These are phyloP conservation scores for Harmothoe impar DNA, from an alignment of 2,888 invertebrate species.

Conservation along the genomic window DNA sequence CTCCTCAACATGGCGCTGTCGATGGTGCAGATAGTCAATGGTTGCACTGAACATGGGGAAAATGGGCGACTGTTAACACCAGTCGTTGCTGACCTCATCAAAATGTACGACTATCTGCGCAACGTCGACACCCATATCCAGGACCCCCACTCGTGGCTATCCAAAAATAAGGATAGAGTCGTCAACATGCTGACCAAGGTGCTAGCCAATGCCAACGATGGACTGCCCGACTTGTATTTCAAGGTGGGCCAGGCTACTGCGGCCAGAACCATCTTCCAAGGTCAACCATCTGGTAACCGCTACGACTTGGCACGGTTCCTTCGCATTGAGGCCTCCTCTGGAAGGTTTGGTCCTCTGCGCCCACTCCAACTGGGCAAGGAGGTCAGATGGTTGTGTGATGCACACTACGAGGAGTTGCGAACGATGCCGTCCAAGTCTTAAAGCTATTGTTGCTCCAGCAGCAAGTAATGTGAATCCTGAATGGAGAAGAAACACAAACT, in stretches of 20 bases:
- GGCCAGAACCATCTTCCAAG: slow-evolving; percentile 71
- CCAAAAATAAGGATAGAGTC: slow-evolving; percentile 74
- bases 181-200: slow-evolving; percentile 74
- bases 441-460: neutral
- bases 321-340: slow-evolving; percentile 71
- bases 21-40: slow-evolving; percentile 73
- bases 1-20: slow-evolving; percentile 71
- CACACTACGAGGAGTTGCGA: slow-evolving; percentile 72
- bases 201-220: slow-evolving; percentile 72
- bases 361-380: slow-evolving; percentile 72
- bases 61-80: slow-evolving; percentile 72
- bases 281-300: slow-evolving; percentile 70
- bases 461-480: neutral
- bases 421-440: slow-evolving; percentile 66
- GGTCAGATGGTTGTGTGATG: slow-evolving; percentile 73
- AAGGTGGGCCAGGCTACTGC: slow-evolving; percentile 72
- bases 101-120: slow-evolving; percentile 73
- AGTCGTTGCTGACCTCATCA: slow-evolving; percentile 72
- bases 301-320: slow-evolving; percentile 71
- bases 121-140: slow-evolving; percentile 71
- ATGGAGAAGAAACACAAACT: neutral
- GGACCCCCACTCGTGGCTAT: slow-evolving; percentile 72
- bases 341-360: slow-evolving; percentile 72
- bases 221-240: slow-evolving; percentile 73
- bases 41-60: slow-evolving; percentile 71